A percentile compares a stretch with the other conserved stretches of the same genome.
These are phyloP conservation scores for Copidosoma floridanum DNA, from an alignment of 1,140 invertebrate genomes.

Conservation along the genomic window DNA sequence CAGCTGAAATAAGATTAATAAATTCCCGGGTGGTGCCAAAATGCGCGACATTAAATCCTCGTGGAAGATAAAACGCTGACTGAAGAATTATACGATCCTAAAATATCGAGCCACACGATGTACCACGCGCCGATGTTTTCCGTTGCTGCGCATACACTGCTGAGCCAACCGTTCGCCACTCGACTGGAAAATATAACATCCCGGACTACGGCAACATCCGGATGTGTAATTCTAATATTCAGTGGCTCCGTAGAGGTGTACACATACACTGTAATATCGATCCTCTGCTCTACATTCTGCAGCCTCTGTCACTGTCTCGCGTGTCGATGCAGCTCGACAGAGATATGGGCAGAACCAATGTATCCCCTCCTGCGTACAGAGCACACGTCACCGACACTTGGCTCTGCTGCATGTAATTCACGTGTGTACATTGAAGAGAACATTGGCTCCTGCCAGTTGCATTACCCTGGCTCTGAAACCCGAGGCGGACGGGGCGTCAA, in stretches of 20 bases:
- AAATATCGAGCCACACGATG: no score
- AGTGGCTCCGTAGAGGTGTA: background rate
- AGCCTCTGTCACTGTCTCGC: background rate
- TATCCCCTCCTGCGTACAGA: background rate
- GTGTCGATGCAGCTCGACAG: background rate
- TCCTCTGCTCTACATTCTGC: background rate
- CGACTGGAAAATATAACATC: background rate
- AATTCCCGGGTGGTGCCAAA: no score
- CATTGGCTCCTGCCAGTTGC: no score
- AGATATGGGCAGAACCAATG: background rate
- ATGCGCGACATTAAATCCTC: no score
- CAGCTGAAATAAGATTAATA: no score
- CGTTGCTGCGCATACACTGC: background rate
- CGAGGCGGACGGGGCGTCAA: no score
- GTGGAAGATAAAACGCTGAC: no score
- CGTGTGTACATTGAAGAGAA: no score
- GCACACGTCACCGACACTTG: background rate
- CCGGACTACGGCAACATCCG: background rate
- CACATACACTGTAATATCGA: constrained; percentile 16
- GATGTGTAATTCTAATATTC: constrained; percentile 13
- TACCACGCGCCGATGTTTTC: background rate
- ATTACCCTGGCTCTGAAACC: no score
- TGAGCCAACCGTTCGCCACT: background rate
- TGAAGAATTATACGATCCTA: no score
- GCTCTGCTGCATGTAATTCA: background rate